Base-by-base conservation (phyloP, 2,888 invertebrate species). In the Nasonovia ribisnigri region DNA sequence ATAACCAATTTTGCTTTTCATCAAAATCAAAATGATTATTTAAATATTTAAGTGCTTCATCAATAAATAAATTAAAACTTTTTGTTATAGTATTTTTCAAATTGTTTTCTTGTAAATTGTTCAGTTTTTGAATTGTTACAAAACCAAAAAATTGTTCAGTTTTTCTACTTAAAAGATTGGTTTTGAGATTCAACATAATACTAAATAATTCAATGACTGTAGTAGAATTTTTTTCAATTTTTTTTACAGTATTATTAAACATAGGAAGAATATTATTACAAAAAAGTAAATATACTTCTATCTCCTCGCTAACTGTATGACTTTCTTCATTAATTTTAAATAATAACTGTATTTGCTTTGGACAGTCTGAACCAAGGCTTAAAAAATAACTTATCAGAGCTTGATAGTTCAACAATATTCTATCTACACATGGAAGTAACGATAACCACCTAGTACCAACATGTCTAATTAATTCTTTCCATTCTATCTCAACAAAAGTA, bases 361-460 rank as follows among this genome's bases (percentile, higher is more conserved):
- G 86, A 86, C 46, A 86, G 13, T 29, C 86, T 86, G 46, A 86
- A 46, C 86, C 29, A 86, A 48, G 86, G 29, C 46, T 86, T 86
- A 48, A 46, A 86, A 86, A 88, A n/a, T 54, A 88, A 88, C 54
- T 54, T 88, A 88, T 54, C 24, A 42, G 36, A 88, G 88, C 42
- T 54, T 88, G 26, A 57, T 57, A 54, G 88, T 88, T 88, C 54
- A 36, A 88, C 54, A 42, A 88, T 88, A 88, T 54, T 36, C 88
- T 54, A 16, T 88, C 54, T 54, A 88, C 88, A 54, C 54, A 42
- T 88, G 54, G 88, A 87, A 46, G 87, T 87, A 87, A 48, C n/a
- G 48, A 87, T 87, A 54, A 88, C 54, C 88, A 88, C 54, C 51
- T n/a, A 88, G 36, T 88, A 88, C 51, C 88, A 51, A 88, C 48